A percentile compares a stretch with the other conserved stretches of the same genome.
phyloP scores from a whole-genome alignment of 2,113 vertebrate genomes.

The Clinocottus analis region DNA sequence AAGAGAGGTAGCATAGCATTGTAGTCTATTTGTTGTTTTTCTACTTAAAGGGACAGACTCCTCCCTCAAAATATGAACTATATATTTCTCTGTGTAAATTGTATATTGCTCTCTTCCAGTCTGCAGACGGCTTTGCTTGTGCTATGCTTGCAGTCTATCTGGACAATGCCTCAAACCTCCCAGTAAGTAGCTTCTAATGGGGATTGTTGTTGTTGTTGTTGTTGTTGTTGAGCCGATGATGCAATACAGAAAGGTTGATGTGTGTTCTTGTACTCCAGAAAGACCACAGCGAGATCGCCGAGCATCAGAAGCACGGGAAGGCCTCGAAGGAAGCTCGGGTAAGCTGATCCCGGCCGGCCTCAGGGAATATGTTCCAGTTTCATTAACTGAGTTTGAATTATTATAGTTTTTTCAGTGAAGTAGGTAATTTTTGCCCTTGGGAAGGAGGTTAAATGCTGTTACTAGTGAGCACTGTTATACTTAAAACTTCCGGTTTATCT shows the following conservation, averaged over 20 bases:
- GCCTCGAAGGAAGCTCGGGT: constrained; percentile 86
- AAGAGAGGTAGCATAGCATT: constrained; percentile 68
- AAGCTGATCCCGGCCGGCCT: constrained; percentile 30
- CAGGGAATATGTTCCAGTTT: neutral
- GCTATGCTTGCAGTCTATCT: constrained; percentile 94
- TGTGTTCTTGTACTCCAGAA: constrained; percentile 79
- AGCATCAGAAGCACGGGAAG: constrained; percentile 87
- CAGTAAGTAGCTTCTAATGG: constrained; percentile 84
- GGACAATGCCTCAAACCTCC: constrained; percentile 91
- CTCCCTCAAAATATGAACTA: neutral
- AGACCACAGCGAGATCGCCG: constrained; percentile 88
- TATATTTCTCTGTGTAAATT: neutral
- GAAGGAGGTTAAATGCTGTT: neutral
- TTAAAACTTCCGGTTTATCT: neutral
- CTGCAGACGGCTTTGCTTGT: constrained; percentile 82
- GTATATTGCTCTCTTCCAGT: constrained; percentile 73
- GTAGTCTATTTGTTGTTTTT: neutral
- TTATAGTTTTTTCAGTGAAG: neutral
- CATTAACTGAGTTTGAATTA: neutral
- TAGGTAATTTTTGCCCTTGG: neutral
- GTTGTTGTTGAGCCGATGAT: neutral
- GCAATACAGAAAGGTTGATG: neutral
- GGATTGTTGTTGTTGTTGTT: neutral
- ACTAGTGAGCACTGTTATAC: neutral
- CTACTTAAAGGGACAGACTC: neutral